phyloP scores from a whole-genome alignment of 1,140 invertebrate species.

The Nephotettix cincticeps region DNA sequence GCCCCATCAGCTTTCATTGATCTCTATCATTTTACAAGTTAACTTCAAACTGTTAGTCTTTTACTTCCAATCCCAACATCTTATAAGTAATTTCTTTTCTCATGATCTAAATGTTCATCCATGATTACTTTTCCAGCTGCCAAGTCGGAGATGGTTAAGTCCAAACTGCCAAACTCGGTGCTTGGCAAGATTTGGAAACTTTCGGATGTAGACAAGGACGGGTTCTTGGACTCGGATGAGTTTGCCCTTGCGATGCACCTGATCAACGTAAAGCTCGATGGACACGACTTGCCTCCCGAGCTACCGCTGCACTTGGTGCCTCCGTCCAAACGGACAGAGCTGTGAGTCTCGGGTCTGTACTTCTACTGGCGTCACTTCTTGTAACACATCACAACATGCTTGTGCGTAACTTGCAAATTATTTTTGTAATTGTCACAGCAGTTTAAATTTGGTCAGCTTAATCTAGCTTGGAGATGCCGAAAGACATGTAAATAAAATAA shows the following conservation, averaged over 20 bases:
- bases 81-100: too few species aligned
- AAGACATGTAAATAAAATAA: too few species aligned
- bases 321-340: constrained; percentile 68
- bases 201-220: constrained; percentile 96
- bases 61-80: too few species aligned
- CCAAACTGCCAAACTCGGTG: constrained; percentile 96
- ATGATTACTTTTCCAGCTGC: too few species aligned
- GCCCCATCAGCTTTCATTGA: too few species aligned
- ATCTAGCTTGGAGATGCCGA: not conserved
- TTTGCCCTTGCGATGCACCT: constrained; percentile 99
- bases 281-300: constrained; percentile 88
- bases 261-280: constrained; percentile 92
- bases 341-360: constrained; percentile 7
- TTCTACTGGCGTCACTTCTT: constrained; percentile 22
- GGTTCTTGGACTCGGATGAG: constrained; percentile 93
- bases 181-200: constrained; percentile 98
- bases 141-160: constrained; percentile 97
- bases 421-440: constrained; percentile 12
- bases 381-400: not conserved
- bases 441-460: constrained; percentile 1
- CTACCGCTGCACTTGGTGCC: constrained; percentile 94
- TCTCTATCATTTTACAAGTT: too few species aligned
- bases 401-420: constrained; percentile 7
- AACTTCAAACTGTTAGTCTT: too few species aligned
- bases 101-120: too few species aligned